phyloP scores from a whole-genome alignment of 64 coral and sea anemone species.

The Actinia tenebrosa region DNA sequence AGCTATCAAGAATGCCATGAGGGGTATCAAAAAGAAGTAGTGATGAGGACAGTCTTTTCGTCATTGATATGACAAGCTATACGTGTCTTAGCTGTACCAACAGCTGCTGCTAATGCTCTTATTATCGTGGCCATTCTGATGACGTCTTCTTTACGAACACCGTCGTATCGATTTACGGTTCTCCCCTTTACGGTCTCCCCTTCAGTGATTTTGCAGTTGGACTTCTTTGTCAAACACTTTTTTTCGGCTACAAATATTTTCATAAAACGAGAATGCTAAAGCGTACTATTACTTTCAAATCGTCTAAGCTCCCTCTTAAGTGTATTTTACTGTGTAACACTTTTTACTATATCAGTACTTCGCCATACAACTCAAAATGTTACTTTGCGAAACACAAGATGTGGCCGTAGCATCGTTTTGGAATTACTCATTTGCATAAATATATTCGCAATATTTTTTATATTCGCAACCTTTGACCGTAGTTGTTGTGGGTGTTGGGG shows the following conservation, averaged over 20 bases:
- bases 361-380: background rate
- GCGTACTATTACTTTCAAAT: background rate
- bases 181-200: constrained; percentile 4
- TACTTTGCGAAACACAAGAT: background rate
- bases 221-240: background rate
- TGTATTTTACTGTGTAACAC: background rate
- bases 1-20: background rate
- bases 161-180: background rate
- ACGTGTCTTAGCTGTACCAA: background rate
- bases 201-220: background rate
- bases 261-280: background rate
- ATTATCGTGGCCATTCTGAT: constrained; percentile 2
- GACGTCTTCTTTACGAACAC: constrained; percentile 12
- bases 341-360: background rate
- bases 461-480: background rate
- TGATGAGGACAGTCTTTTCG: background rate
- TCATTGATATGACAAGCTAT: background rate
- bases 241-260: background rate
- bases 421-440: background rate
- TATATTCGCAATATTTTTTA: background rate
- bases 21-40: background rate
- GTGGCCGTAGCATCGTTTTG: background rate
- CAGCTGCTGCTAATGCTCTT: background rate
- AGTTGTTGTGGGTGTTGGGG: background rate
- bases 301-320: background rate